These are phyloP conservation scores for Chloroclystis v-ata DNA, from an alignment of 2,888 invertebrate genomes.

Conservation along the genomic window DNA sequence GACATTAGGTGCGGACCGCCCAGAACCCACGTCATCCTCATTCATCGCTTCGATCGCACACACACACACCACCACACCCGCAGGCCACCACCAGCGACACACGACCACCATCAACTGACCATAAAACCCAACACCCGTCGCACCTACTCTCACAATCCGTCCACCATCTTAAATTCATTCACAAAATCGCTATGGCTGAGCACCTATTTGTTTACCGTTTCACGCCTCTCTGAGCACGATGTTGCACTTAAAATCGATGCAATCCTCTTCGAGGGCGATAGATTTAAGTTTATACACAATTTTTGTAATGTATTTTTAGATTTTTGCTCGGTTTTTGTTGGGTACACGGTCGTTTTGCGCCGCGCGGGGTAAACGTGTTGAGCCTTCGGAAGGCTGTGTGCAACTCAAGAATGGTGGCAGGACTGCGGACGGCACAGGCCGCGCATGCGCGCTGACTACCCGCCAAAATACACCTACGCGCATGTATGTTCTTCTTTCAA, in stretches of 20 bases:
- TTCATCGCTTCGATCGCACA: slow-evolving; percentile 73
- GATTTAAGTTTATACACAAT: slow-evolving; percentile 37
- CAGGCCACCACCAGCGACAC: slow-evolving; percentile 23
- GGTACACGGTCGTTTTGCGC: slow-evolving; percentile 45
- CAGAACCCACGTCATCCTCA: slow-evolving; percentile 64
- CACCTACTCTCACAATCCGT: slow-evolving; percentile 53
- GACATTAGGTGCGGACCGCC: slow-evolving; percentile 52
- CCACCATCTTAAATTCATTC: slow-evolving; percentile 78
- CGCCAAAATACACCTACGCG: slow-evolving; percentile 77
- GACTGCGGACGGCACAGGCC: slow-evolving; percentile 68
- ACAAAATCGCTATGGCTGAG: slow-evolving; percentile 69
- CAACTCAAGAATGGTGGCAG: slow-evolving; percentile 75
- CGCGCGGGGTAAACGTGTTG: slow-evolving; percentile 37
- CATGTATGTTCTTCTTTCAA: slow-evolving; percentile 61
- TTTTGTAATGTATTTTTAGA: slow-evolving; percentile 36
- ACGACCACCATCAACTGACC: slow-evolving; percentile 36
- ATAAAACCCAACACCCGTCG: slow-evolving; percentile 45
- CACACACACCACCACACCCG: slow-evolving; percentile 50
- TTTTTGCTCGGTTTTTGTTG: slow-evolving; percentile 58
- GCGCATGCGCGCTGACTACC: slow-evolving; percentile 65
- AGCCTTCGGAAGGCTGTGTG: slow-evolving; percentile 49
- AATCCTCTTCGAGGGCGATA: slow-evolving; percentile 26
- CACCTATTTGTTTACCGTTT: slow-evolving; percentile 70
- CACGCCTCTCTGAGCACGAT: slow-evolving; percentile 46
- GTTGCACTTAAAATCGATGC: slow-evolving; percentile 30